Conservation (phyloP, 2,888 invertebrate species). For the Polietes domitor region DNA sequence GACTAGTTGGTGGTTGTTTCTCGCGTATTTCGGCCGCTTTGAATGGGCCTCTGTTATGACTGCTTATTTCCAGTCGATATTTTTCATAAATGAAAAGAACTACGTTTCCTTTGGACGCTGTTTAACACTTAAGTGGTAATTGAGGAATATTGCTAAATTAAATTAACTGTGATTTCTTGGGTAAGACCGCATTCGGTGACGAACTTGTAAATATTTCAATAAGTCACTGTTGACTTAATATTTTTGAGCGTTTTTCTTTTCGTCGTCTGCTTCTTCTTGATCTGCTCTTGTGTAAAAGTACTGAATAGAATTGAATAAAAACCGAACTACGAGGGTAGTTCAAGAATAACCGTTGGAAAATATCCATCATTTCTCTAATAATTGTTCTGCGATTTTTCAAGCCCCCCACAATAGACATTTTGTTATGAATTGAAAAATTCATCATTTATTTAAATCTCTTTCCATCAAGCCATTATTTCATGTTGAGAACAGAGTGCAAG, state of each 20-base stretch:
- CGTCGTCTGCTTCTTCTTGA: not conserved
- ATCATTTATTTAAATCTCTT: no score
- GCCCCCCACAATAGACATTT: no score
- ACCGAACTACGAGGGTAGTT: no score
- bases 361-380: no score
- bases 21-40: not conserved
- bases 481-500: no score
- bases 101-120: constrained; percentile 19
- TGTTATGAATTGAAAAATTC: no score
- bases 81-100: not conserved
- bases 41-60: constrained; percentile 11
- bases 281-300: not conserved
- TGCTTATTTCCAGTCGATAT: constrained; percentile 18
- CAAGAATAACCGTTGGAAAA: no score
- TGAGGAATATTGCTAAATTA: constrained; percentile 39
- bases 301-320: no score
- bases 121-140: constrained; percentile 60
- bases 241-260: not conserved
- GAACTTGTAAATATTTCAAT: constrained; percentile 26
- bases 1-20: not conserved
- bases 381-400: no score
- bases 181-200: not conserved
- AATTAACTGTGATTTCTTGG: constrained; percentile 37
- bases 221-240: not conserved
- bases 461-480: no score